phyloP scores from a whole-genome alignment of 2,113 vertebrate genomes.

The Megalops atlanticus region DNA sequence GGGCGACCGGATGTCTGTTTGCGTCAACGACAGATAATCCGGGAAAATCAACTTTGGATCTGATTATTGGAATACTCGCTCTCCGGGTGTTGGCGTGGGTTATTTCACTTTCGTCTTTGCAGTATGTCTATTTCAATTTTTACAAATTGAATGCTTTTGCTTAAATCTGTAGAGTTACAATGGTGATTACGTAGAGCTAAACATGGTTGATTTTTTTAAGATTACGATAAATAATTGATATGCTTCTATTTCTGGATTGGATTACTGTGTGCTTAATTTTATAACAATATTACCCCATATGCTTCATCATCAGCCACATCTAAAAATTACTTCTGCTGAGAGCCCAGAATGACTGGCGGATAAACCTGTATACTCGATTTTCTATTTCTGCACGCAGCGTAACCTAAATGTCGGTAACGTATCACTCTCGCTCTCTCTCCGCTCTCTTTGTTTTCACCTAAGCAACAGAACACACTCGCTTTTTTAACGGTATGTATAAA shows the following conservation, averaged over 20 bases:
- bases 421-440: neutral
- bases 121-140: too few species aligned
- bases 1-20: slow-evolving; percentile 3
- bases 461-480: neutral
- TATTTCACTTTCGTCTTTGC: neutral
- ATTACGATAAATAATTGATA: slow-evolving; percentile 71
- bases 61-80: too few species aligned
- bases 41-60: neutral
- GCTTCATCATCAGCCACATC: neutral
- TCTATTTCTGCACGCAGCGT: neutral
- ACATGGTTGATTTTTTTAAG: slow-evolving; percentile 62
- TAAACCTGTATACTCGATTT: neutral
- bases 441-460: neutral
- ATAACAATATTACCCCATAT: slow-evolving; percentile 23
- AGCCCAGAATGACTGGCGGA: slow-evolving; percentile 4
- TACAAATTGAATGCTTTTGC: neutral
- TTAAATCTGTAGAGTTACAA: too few species aligned
- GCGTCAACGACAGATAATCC: slow-evolving; percentile 2
- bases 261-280: slow-evolving; percentile 67
- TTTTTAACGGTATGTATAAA: neutral
- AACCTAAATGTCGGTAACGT: neutral
- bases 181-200: slow-evolving; percentile 65
- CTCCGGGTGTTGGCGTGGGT: too few species aligned
- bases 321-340: slow-evolving; percentile 4
- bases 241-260: slow-evolving; percentile 67